Evolutionary conservation across 1,140 invertebrate species (phyloP).

Genomic region (Dysdera silvatica): DNA sequence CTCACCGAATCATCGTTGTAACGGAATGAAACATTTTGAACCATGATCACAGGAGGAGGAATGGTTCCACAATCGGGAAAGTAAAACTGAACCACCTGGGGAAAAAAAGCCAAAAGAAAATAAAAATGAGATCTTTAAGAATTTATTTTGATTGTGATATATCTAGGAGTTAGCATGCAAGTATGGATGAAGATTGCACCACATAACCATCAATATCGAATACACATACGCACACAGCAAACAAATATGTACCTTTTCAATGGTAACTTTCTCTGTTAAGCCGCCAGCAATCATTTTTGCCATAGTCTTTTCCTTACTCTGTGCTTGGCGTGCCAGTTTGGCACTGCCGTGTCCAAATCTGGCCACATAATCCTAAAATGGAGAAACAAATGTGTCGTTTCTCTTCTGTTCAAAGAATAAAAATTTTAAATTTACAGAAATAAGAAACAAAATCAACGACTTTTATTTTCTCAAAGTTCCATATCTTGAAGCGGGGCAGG

Average conservation of each 20-base stretch:
- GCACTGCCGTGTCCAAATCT: slow-evolving; percentile 98
- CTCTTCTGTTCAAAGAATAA: too few species aligned
- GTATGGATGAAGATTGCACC: too few species aligned
- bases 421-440: not conserved
- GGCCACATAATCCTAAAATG: slow-evolving; percentile 89
- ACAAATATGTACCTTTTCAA: slow-evolving; percentile 60
- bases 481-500: too few species aligned
- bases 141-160: too few species aligned
- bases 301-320: slow-evolving; percentile 98
- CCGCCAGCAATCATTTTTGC: slow-evolving; percentile 98
- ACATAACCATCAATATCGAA: too few species aligned
- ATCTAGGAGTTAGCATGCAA: too few species aligned
- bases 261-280: slow-evolving; percentile 84
- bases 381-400: too few species aligned
- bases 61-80: slow-evolving; percentile 94
- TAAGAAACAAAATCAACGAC: not conserved
- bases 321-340: slow-evolving; percentile 94
- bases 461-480: not conserved
- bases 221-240: not conserved
- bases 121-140: not conserved
- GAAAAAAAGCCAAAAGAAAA: not conserved
- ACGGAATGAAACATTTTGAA: slow-evolving; percentile 92
- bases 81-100: slow-evolving; percentile 72
- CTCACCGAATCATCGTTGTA: slow-evolving; percentile 66
- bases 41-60: slow-evolving; percentile 98